Conservation (phyloP, 2,888 invertebrate genomes). For the Augiades crinisus region DNA sequence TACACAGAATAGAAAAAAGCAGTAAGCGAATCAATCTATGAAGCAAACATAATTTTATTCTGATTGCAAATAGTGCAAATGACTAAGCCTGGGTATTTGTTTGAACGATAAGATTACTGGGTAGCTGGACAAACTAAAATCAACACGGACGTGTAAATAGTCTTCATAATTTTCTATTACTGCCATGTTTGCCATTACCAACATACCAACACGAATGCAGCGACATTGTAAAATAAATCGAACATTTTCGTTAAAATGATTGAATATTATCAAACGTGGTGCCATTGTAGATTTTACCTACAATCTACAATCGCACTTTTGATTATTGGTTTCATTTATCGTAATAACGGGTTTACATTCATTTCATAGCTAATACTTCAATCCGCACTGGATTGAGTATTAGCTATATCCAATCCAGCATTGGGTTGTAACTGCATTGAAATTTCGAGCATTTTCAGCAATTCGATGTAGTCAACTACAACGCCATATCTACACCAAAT, state of each 20-base stretch:
- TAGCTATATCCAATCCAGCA: too few relatives aligned
- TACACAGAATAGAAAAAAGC: background rate
- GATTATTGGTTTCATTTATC: background rate
- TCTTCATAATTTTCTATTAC: conserved; percentile 17
- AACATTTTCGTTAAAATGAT: conserved; percentile 2
- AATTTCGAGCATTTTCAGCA: too few relatives aligned
- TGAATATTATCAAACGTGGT: background rate
- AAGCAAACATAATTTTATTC: conserved; percentile 13
- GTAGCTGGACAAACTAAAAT: conserved; percentile 13
- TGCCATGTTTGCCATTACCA: background rate
- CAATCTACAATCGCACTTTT: too few relatives aligned
- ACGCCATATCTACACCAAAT: too few relatives aligned
- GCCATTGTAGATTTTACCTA: background rate
- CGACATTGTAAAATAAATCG: conserved; percentile 10
- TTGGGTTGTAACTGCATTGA: too few relatives aligned
- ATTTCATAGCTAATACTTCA: background rate
- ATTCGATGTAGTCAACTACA: too few relatives aligned
- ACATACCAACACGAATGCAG: background rate
- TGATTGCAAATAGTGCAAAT: conserved; percentile 19
- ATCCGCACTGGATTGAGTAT: too few relatives aligned
- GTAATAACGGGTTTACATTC: background rate
- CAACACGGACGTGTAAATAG: conserved; percentile 19
- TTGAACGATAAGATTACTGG: conserved; percentile 22
- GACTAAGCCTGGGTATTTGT: conserved; percentile 12
- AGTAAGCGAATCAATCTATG: conserved; percentile 19